Evolutionary conservation across 2,797 vertebrate genomes (phyloP).

Genomic region (Fundulus diaphanus): DNA sequence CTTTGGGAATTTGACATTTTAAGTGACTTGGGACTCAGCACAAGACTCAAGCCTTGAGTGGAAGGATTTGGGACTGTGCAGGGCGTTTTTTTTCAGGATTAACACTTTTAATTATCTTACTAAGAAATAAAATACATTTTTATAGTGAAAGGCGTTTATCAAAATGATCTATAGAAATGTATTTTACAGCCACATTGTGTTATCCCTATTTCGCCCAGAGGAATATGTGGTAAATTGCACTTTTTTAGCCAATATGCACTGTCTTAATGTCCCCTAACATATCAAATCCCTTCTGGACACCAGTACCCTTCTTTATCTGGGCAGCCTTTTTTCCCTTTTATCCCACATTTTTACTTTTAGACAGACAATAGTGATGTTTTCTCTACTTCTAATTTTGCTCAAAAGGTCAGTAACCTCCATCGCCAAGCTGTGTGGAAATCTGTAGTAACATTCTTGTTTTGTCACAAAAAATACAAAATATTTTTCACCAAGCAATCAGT

Average conservation of each 20-base stretch:
- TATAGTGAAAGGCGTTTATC: neutral
- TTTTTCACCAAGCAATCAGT: conserved; percentile 15
- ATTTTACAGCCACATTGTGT: neutral
- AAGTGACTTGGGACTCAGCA: neutral
- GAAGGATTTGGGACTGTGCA: neutral
- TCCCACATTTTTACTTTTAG: neutral
- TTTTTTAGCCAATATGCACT: neutral
- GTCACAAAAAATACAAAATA: neutral
- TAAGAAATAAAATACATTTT: neutral
- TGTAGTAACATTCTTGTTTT: neutral
- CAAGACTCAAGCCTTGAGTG: neutral
- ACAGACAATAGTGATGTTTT: neutral
- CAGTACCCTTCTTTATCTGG: no score
- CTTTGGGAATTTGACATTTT: neutral
- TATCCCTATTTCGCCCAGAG: neutral
- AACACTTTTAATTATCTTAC: neutral
- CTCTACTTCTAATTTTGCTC: neutral
- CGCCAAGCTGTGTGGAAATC: neutral
- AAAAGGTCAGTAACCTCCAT: neutral
- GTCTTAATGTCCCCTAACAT: neutral
- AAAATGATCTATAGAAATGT: neutral
- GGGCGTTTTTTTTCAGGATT: neutral
- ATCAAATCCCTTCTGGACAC: neutral
- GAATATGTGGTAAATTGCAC: neutral
- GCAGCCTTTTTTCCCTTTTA: no score